Evolutionary conservation across 2,888 invertebrate species (phyloP), one percentile per base, ranked within the genome.

Genomic region (Netelia inedita): DNA sequence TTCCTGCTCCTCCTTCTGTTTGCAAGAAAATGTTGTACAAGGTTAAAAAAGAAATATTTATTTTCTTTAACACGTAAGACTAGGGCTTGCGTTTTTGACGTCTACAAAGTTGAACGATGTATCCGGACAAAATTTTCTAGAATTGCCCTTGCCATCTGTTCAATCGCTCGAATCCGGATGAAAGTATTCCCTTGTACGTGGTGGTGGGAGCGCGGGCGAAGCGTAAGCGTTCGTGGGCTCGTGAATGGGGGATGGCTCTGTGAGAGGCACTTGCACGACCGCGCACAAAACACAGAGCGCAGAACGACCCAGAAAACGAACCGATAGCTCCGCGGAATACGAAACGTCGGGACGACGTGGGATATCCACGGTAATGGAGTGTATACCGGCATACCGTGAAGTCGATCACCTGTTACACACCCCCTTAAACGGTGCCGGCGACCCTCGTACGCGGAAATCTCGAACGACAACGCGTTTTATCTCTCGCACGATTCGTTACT

Each of bases 401-500:
- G 83, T 79, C 79, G 83, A 79, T 83, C 79, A 83, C 83, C 83
- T 83, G 79, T 83, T 83, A 82, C 82, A 68, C 78, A 41, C 43
- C 23, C 61, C 55, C 68, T 59, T 72, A 72, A 41, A 41, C 53
- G 53, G 46, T 41, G 72, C 16, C 59, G 23, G 41, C 23, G 43
- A 72, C 59, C 59, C 41, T 59, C 53, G 66, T 46, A 76, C 41
- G 11, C 50, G 5, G 23, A n/a, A 50, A 10, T 41, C 41, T 19
- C 21, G 50, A 41, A 21, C 63, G 71, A 79, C 61, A 79, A 79
- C 50, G 53, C 41, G 28, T 55, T 53, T 81, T 75, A 63, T 81
- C 66, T 81, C 41, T 59, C 28, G 21, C 68, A 61, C 69, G 69
- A 61, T 8, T 41, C 63, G 65, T 43, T 65, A 41, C 6, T 35